Conservation (phyloP, 1,140 invertebrate species). For the Musca vetustissima region DNA sequence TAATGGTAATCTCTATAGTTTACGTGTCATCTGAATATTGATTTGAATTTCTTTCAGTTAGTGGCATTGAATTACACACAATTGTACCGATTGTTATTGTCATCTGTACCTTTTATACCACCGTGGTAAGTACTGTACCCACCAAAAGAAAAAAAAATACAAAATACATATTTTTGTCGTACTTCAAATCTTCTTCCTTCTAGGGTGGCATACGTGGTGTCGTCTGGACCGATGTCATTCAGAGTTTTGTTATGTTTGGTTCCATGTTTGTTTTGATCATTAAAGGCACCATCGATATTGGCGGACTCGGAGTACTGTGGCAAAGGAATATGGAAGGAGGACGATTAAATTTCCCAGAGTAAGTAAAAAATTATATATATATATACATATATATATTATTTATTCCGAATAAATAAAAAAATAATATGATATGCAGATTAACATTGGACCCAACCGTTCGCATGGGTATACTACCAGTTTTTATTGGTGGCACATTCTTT, state of each 20-base stretch:
- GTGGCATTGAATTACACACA: conserved; percentile 77
- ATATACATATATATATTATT: too few species aligned
- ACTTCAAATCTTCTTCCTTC: too few species aligned
- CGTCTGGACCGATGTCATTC: conserved; percentile 91
- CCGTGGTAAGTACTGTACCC: conserved; percentile 68
- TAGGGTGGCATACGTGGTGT: conserved; percentile 89
- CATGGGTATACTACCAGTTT: conserved; percentile 75
- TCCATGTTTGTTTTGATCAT: conserved; percentile 78
- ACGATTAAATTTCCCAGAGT: conserved; percentile 78
- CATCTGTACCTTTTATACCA: conserved; percentile 90
- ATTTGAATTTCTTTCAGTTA: conserved; percentile 67
- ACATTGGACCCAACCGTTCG: conserved; percentile 68
- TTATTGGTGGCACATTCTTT: conserved; percentile 79
- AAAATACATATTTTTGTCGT: not conserved
- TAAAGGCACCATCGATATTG: conserved; percentile 79
- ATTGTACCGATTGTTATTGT: conserved; percentile 80
- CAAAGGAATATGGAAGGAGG: conserved; percentile 70
- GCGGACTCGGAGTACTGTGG: conserved; percentile 74
- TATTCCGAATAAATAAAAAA: too few species aligned
- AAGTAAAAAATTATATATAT: conserved; percentile 37
- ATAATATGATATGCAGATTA: conserved; percentile 57
- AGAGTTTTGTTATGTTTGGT: conserved; percentile 80
- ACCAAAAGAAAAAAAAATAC: too few species aligned
- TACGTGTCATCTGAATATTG: too few species aligned
- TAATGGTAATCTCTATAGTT: too few species aligned